Evolutionary conservation across 2,888 invertebrate species (phyloP).

Genomic region (Agriopis aurantiaria): DNA sequence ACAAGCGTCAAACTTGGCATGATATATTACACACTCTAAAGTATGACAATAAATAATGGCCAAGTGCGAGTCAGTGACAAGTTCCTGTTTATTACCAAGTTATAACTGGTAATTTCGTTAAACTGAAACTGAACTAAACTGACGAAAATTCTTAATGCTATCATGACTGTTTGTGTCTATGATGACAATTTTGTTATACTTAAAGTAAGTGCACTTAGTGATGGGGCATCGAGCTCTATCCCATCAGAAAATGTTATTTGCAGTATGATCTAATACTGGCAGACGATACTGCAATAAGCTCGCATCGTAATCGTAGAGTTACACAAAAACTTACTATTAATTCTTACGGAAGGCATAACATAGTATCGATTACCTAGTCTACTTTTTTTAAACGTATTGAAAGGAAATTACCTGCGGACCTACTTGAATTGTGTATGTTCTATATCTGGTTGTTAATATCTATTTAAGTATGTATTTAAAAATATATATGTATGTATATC

Average conservation of each 20-base stretch:
- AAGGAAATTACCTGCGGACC: too few relatives aligned
- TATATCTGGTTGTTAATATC: too few relatives aligned
- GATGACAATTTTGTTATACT: slow-evolving; percentile 17
- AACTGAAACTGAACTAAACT: slow-evolving; percentile 8
- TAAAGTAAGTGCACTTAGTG: slow-evolving; percentile 24
- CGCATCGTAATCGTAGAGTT: slow-evolving; percentile 23
- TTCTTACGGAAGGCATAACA: slow-evolving; percentile 24
- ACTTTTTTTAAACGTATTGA: background rate
- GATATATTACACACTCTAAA: too few relatives aligned
- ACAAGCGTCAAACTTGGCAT: too few relatives aligned
- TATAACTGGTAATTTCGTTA: too few relatives aligned
- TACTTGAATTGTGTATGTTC: too few relatives aligned
- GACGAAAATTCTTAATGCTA: background rate
- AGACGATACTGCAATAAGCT: slow-evolving; percentile 25
- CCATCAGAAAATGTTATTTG: slow-evolving; percentile 33
- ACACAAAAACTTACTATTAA: slow-evolving; percentile 28
- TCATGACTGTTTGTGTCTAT: background rate
- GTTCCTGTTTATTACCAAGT: too few relatives aligned
- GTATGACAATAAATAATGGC: too few relatives aligned
- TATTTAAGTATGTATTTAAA: too few relatives aligned
- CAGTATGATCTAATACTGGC: slow-evolving; percentile 23
- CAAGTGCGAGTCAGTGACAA: too few relatives aligned
- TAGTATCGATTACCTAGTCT: background rate
- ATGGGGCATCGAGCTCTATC: slow-evolving; percentile 14
- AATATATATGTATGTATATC: too few relatives aligned